Conservation (phyloP, 2,888 invertebrate genomes). For the Liposcelis brunnea region DNA sequence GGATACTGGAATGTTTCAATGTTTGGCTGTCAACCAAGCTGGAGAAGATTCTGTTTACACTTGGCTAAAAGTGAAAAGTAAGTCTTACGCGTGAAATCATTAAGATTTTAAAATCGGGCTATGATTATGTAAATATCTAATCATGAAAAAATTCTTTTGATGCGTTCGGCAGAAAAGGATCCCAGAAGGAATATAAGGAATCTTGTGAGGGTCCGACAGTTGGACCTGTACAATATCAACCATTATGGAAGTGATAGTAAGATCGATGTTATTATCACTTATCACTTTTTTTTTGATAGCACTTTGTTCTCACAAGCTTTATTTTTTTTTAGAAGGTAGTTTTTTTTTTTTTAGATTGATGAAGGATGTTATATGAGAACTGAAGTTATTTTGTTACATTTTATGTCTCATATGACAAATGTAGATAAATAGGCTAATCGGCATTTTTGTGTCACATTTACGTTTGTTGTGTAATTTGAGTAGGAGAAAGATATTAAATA, state of each 20-base stretch:
- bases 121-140: conserved; percentile 14
- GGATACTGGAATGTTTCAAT: conserved; percentile 91
- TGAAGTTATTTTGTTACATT: too few species aligned
- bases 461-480: too few species aligned
- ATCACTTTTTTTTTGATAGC: conserved; percentile 11
- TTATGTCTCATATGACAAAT: too few species aligned
- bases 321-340: conserved; percentile 11
- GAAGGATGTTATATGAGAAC: too few species aligned
- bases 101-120: conserved; percentile 12
- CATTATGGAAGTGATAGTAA: conserved; percentile 9
- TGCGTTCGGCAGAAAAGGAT: conserved; percentile 3
- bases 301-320: conserved; percentile 1
- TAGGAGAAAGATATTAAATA: too few species aligned
- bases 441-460: too few species aligned
- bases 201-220: conserved; percentile 1
- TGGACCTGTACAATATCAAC: conserved; percentile 2
- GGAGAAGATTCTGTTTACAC: conserved; percentile 80
- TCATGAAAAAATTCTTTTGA: conserved; percentile 26
- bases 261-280: conserved; percentile 2
- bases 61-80: conserved; percentile 90
- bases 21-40: conserved; percentile 76
- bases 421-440: too few species aligned
- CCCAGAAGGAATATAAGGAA: too few species aligned
- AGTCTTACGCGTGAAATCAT: conserved; percentile 31
- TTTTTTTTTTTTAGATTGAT: conserved; percentile 10